Evolutionary conservation across 2,888 invertebrate species (phyloP).

Genomic region (Aphidius colemani): DNA sequence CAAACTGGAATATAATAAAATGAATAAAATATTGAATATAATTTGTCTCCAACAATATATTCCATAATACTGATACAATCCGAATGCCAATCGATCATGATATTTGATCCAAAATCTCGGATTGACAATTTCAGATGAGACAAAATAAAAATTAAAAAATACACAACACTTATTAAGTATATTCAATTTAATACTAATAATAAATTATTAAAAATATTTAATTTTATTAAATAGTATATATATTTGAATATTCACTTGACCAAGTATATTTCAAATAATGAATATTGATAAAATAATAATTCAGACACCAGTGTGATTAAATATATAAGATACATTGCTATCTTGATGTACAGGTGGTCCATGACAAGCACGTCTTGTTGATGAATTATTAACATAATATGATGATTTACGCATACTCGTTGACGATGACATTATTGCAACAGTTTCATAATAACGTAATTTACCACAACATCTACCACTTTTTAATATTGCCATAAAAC

Average conservation of each 20-base stretch:
- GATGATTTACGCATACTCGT: conserved; percentile 85
- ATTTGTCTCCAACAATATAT: no score
- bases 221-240: no score
- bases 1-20: no score
- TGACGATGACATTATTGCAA: conserved; percentile 83
- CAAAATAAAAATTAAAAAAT: no score
- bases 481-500: conserved; percentile 86
- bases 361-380: conserved; percentile 60
- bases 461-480: conserved; percentile 85
- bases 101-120: conserved; percentile 39
- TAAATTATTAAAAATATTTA: no score
- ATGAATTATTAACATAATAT: conserved; percentile 76
- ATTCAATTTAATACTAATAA: no score
- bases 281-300: neutral
- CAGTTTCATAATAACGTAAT: conserved; percentile 83
- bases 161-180: no score
- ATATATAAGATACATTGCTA: conserved; percentile 68
- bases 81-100: conserved; percentile 45
- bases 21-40: no score
- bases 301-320: conserved; percentile 79
- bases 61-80: conserved; percentile 33
- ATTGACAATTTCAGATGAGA: conserved; percentile 34
- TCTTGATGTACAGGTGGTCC: conserved; percentile 62
- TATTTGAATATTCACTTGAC: neutral
- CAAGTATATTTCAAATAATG: neutral